Percentiles rank a stretch among this genome's conserved stretches.
These are phyloP conservation scores for Andrena trimmerana DNA, from an alignment of 2,888 invertebrate species.

Conservation along the genomic window DNA sequence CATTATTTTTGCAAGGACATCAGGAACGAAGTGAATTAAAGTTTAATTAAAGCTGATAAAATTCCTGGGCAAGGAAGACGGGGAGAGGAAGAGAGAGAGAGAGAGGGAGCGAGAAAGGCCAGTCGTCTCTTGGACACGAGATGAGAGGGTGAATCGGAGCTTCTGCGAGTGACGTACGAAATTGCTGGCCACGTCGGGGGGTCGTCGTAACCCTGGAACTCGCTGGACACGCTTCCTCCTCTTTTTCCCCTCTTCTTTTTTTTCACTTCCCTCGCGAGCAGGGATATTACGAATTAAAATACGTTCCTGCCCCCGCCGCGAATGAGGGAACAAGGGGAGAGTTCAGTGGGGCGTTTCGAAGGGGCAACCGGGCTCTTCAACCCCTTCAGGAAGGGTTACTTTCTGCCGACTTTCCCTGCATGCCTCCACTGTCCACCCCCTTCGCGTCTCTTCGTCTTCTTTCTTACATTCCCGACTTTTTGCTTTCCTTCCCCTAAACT, in stretches of 20 bases:
- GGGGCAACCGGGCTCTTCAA: slow-evolving; percentile 40
- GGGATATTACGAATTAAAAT: slow-evolving; percentile 68
- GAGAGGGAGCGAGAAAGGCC: not conserved
- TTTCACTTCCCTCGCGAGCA: not conserved
- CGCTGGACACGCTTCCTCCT: slow-evolving; percentile 40
- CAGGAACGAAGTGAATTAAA: slow-evolving; percentile 65
- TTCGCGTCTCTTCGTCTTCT: slow-evolving; percentile 14
- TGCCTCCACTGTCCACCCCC: slow-evolving; percentile 16
- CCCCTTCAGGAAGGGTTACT: slow-evolving; percentile 65
- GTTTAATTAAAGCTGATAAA: slow-evolving; percentile 74
- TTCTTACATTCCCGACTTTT: not conserved
- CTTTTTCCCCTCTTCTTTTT: slow-evolving; percentile 9
- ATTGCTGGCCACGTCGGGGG: slow-evolving; percentile 61
- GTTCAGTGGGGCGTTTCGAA: slow-evolving; percentile 54
- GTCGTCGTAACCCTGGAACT: slow-evolving; percentile 48
- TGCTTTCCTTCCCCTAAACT: slow-evolving; percentile 4
- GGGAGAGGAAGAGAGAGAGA: not conserved
- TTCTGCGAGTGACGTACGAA: slow-evolving; percentile 72
- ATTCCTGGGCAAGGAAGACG: slow-evolving; percentile 55
- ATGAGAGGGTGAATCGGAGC: slow-evolving; percentile 56
- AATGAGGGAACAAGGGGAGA: slow-evolving; percentile 22
- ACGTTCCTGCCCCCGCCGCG: slow-evolving; percentile 53
- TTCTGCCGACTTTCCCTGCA: slow-evolving; percentile 54
- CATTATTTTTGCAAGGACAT: slow-evolving; percentile 54
- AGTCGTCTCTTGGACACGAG: slow-evolving; percentile 33